phyloP scores from a whole-genome alignment of 2,888 invertebrate genomes.

The Stenchaetothrips biformis region DNA sequence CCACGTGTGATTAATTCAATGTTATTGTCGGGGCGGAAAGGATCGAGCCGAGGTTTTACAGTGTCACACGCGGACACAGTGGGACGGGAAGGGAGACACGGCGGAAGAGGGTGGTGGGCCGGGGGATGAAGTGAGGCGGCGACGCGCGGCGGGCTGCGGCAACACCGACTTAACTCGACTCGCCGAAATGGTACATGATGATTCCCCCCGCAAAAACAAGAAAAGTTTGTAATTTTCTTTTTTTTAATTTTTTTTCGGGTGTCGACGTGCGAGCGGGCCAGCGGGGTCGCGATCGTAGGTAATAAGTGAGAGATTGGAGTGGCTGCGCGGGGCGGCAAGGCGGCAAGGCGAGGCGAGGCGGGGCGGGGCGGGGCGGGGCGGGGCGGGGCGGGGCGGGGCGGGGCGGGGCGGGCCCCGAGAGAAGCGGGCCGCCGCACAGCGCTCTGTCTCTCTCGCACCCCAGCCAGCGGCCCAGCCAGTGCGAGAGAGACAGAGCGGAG shows the following conservation, averaged over 20 bases:
- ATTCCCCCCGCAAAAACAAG: constrained; percentile 8
- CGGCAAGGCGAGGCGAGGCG: too few species aligned
- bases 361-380: neutral
- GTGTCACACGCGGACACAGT: neutral
- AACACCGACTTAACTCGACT: neutral
- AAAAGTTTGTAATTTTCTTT: constrained; percentile 14
- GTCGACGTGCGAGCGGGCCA: neutral
- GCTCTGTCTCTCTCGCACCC: neutral
- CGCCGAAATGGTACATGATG: constrained; percentile 19
- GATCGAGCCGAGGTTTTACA: neutral
- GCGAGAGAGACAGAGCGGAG: too few species aligned
- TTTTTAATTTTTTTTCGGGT: neutral
- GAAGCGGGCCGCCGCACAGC: too few species aligned
- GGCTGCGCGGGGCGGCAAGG: neutral
- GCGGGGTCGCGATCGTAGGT: neutral
- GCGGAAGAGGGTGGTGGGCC: neutral
- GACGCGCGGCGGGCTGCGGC: too few species aligned
- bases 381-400: neutral
- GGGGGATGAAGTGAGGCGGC: neutral
- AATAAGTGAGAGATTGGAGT: neutral
- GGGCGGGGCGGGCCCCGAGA: too few species aligned
- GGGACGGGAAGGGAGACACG: neutral
- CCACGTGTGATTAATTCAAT: constrained; percentile 6
- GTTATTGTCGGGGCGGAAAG: neutral
- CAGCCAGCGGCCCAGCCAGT: too few species aligned